Base-by-base conservation (phyloP, 2,797 vertebrate species). In the Novumbra hubbsi region DNA sequence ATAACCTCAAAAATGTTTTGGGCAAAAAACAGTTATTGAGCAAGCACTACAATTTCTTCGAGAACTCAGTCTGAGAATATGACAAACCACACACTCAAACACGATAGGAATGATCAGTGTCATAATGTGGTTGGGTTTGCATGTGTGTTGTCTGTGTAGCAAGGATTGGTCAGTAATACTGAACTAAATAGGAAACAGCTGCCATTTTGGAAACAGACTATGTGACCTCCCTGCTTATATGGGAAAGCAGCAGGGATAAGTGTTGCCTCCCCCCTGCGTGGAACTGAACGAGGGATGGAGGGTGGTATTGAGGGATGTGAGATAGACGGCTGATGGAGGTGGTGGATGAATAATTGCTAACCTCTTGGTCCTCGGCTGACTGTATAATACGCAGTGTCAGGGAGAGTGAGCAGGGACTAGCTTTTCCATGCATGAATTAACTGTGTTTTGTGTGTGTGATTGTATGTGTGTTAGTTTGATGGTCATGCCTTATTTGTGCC, bases 261-360 rank as follows among this genome's bases (percentile, higher is more conserved):
- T 65, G 60, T 2, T 12, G 3, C 60, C 27, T 16, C 57, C 38
- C 57, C 28, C 49, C n/a, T 14, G 14, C 9, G 49, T 68, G 30
- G 32, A 6, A 21, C 19, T 16, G 9, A 16, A 57, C 3, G 34
- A 41, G 34, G 24, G 32, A 8, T 52, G 32, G 21, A 27, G 34
- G 34, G n/a, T 38, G 34, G 34, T 38, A n/a, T 7, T 19, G 12
- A 68, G 19, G 38, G 4, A 50, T 60, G 45, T 76, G 19, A 24
- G 68, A 74, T 73, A 78, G 74, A 11, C 60, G 72, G 76, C 41
- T 63, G 69, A 78, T 85, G 79, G 70, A 73, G 73, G 55, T 75
- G 63, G 69, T 60, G 57, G 80, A 74, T 73, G 78, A 87, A 85
- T 83, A 80, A 85, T 79, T 71, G 76, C 52, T 24, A 34, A 68